A percentile compares a stretch with the other conserved stretches of the same genome.
These are phyloP conservation scores for Procapra przewalskii DNA, from an alignment of 2,113 vertebrate genomes.

Conservation along the genomic window DNA sequence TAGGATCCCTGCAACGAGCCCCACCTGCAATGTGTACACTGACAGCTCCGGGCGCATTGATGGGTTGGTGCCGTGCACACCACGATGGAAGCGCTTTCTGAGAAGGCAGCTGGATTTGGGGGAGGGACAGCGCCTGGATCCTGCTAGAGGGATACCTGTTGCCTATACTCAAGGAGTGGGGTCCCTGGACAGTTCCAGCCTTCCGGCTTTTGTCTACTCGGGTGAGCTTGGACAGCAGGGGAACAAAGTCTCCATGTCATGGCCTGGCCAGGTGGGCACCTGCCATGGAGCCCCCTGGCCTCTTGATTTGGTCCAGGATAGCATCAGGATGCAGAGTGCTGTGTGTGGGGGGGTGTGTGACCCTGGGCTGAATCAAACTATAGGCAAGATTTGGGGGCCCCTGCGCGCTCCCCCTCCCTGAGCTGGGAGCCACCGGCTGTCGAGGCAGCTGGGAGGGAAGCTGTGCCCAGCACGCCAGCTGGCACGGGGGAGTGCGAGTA, in stretches of 20 bases:
- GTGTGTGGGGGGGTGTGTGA: not conserved
- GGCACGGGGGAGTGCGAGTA: slow-evolving; percentile 73
- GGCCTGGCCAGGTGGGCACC: not conserved
- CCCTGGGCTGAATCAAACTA: not conserved
- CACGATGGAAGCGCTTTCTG: not conserved
- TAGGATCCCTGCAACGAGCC: not conserved
- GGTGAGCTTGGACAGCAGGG: not conserved
- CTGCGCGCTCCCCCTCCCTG: not conserved
- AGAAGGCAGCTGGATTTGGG: not conserved
- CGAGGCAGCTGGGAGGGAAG: slow-evolving; percentile 72
- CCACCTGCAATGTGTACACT: fast-evolving
- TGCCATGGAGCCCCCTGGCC: not conserved
- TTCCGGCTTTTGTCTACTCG: not conserved
- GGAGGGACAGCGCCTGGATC: not conserved
- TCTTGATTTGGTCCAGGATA: not conserved
- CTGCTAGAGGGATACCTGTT: not conserved
- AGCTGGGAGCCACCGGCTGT: slow-evolving; percentile 67
- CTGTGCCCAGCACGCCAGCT: slow-evolving; percentile 75
- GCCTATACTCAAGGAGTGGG: not conserved
- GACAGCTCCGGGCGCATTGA: not conserved
- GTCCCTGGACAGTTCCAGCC: not conserved
- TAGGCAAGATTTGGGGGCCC: slow-evolving; percentile 44
- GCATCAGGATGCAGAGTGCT: no score
- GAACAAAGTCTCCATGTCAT: not conserved
- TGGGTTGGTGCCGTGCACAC: not conserved